A percentile compares a stretch with the other conserved stretches of the same genome.
These are phyloP conservation scores for Ochropleura leucogaster DNA, from an alignment of 2,888 invertebrate species.

Conservation along the genomic window DNA sequence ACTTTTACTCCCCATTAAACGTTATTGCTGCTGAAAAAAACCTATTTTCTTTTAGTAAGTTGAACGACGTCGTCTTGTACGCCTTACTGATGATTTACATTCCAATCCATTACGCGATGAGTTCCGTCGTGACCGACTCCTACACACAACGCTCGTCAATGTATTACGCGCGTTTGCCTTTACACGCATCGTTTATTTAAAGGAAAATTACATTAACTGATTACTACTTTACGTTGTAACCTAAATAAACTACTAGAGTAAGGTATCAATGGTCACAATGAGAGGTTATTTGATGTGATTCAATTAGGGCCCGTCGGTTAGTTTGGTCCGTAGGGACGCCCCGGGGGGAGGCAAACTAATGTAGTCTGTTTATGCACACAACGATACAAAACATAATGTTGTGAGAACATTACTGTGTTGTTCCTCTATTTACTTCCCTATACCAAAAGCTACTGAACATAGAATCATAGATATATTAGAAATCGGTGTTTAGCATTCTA, in stretches of 20 bases:
- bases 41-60: neutral
- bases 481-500: neutral
- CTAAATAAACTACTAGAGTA: conserved; percentile 30
- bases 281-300: conserved; percentile 19
- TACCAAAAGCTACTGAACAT: neutral
- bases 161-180: conserved; percentile 21
- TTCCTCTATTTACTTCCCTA: neutral
- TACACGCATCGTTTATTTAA: conserved; percentile 11
- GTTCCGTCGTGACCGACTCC: conserved; percentile 2
- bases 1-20: neutral
- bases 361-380: conserved; percentile 7
- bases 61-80: neutral
- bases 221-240: conserved; percentile 10
- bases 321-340: conserved; percentile 27
- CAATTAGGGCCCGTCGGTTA: conserved; percentile 18
- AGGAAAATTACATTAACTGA: conserved; percentile 20
- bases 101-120: conserved; percentile 54
- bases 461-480: neutral
- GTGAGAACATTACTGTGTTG: neutral
- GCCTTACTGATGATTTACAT: conserved; percentile 28
- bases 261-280: conserved; percentile 7
- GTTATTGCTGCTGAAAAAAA: neutral
- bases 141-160: conserved; percentile 7
- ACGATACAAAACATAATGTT: neutral
- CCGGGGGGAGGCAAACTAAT: conserved; percentile 5